Conservation (phyloP, 2,113 vertebrate species). For the Kryptolebias marmoratus region DNA sequence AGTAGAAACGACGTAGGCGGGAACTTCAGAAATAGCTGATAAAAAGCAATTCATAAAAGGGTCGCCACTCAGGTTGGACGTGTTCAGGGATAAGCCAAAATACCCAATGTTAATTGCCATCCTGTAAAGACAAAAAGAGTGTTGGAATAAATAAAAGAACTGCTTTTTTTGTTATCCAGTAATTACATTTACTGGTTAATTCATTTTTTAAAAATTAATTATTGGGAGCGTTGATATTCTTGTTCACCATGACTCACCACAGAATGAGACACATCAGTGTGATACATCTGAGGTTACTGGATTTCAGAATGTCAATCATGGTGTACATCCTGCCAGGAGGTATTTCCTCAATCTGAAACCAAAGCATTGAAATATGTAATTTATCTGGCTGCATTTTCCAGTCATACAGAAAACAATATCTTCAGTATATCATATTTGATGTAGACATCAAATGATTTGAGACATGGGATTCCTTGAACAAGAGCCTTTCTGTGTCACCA, state of each 20-base stretch:
- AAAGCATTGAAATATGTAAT: background rate
- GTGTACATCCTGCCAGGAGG: conserved; percentile 71
- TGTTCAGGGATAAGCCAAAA: conserved; percentile 93
- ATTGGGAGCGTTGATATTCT: background rate
- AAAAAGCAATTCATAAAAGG: conserved; percentile 91
- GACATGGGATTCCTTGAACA: too few species aligned
- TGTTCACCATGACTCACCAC: conserved; percentile 80
- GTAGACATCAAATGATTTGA: background rate
- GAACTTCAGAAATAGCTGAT: conserved; percentile 86
- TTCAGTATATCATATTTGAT: background rate
- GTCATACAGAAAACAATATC: background rate
- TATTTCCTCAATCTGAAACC: conserved; percentile 28
- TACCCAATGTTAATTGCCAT: conserved; percentile 87
- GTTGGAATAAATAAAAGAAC: background rate
- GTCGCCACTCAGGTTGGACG: conserved; percentile 89
- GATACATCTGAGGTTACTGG: conserved; percentile 84
- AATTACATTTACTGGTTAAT: too few species aligned
- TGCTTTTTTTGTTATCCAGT: too few species aligned
- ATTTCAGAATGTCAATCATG: conserved; percentile 87
- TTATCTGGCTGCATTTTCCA: background rate
- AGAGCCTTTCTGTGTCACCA: too few species aligned
- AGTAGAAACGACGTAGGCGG: conserved; percentile 87
- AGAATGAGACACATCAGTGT: conserved; percentile 89
- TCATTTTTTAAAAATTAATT: too few species aligned
- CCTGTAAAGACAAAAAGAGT: conserved; percentile 50